phyloP scores from a whole-genome alignment of 30 jellyfish, hydroid and myxozoan species.

The Catostylus mosaicus region DNA sequence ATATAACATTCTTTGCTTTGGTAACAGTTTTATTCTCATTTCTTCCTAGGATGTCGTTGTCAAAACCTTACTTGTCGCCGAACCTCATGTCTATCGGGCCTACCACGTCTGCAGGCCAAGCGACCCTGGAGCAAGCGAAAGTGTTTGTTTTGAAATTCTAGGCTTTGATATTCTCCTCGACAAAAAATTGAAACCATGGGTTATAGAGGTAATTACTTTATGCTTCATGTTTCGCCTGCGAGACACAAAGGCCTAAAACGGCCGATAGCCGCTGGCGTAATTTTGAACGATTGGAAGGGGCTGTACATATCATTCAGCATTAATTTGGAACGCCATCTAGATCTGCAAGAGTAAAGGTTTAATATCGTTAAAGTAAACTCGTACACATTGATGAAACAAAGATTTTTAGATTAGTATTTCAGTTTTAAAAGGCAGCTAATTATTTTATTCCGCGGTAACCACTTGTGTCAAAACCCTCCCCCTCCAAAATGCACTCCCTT shows the following conservation, averaged over 20 bases:
- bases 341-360: no score
- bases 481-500: not conserved
- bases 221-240: not conserved
- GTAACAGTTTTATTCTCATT: no score
- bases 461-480: not conserved
- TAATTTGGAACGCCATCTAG: no score
- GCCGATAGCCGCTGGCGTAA: not conserved
- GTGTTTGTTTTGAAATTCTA: constrained; percentile 88
- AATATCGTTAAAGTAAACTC: no score
- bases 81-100: constrained; percentile 85
- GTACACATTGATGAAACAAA: no score
- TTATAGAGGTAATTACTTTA: constrained; percentile 61
- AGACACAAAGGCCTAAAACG: not conserved
- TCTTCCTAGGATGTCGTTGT: constrained; percentile 74
- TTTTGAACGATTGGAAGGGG: no score
- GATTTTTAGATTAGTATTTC: no score
- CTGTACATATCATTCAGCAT: no score
- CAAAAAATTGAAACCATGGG: constrained; percentile 82
- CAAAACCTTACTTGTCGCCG: constrained; percentile 83
- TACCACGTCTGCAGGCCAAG: constrained; percentile 89
- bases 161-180: constrained; percentile 87
- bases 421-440: no score
- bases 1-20: no score
- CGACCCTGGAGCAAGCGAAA: constrained; percentile 73
- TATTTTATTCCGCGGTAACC: no score